Evolutionary conservation across 1,140 invertebrate genomes (phyloP).

Genomic region (Ceratitis capitata): DNA sequence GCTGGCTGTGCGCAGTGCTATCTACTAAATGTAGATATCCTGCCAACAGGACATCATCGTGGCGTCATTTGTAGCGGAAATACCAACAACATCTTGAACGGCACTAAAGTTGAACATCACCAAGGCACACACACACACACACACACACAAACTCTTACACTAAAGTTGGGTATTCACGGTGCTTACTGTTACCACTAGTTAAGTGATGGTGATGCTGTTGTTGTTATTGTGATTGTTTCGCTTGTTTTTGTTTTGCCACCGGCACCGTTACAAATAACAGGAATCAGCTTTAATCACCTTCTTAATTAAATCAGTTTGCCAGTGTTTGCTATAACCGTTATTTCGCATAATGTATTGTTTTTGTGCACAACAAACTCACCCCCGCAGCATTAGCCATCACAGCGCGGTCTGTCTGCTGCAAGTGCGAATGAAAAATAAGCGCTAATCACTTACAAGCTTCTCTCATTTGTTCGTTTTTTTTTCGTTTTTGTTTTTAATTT

Average conservation of each 20-base stretch:
- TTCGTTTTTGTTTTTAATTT: not conserved
- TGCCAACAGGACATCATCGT: not conserved
- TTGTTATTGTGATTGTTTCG: not conserved
- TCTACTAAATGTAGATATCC: not conserved
- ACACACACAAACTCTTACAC: not conserved
- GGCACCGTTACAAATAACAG: slow-evolving; percentile 16
- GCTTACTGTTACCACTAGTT: not conserved
- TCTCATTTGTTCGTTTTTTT: not conserved
- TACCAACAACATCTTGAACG: slow-evolving; percentile 2
- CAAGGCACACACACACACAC: not conserved
- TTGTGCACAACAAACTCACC: not conserved
- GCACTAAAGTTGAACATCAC: not conserved
- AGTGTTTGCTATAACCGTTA: not conserved
- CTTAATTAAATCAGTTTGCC: slow-evolving; percentile 31
- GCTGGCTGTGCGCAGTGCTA: not conserved
- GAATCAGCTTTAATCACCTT: slow-evolving; percentile 35
- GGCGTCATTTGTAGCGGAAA: slow-evolving; percentile 19
- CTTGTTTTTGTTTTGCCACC: not conserved
- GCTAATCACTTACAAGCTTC: slow-evolving; percentile 4
- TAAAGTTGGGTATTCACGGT: not conserved
- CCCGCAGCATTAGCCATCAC: no score
- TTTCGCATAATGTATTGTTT: not conserved
- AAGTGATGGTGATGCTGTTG: no score
- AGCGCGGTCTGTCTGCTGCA: not conserved
- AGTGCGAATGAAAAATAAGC: slow-evolving; percentile 22